These are phyloP conservation scores for Cybosia mesomella DNA, from an alignment of 2,888 invertebrate genomes.

Conservation along the genomic window DNA sequence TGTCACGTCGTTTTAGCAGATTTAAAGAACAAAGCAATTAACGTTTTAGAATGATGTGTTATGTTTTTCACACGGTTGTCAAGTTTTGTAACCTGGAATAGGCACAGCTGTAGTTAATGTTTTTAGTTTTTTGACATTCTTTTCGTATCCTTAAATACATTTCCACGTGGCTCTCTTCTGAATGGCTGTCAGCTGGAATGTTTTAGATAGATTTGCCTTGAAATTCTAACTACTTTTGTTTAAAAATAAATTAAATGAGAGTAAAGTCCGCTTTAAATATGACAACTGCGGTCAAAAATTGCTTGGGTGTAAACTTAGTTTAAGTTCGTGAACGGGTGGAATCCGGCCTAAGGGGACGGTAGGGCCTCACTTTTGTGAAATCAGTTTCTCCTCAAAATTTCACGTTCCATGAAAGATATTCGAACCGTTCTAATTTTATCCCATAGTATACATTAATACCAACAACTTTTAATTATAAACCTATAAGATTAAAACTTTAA, in stretches of 20 bases:
- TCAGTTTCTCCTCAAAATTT: no score
- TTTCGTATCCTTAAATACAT: constrained; percentile 1
- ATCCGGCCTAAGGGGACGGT: no score
- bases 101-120: not conserved
- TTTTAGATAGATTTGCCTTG: constrained; percentile 3
- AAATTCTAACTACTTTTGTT: not conserved
- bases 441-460: no score
- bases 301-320: no score
- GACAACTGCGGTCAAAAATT: not conserved
- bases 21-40: not conserved
- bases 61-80: not conserved
- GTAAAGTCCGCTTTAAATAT: constrained; percentile 6
- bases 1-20: not conserved
- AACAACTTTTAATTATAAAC: no score
- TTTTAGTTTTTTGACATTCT: not conserved
- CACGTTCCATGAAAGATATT: no score
- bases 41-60: not conserved
- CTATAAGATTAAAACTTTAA: no score
- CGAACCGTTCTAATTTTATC: no score
- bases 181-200: not conserved
- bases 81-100: not conserved
- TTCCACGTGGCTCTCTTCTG: not conserved
- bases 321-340: no score
- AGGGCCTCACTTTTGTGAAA: no score
- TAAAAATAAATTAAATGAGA: constrained; percentile 1